Evolutionary conservation across 1,140 invertebrate genomes (phyloP).

Genomic region (Gryon sp.): DNA sequence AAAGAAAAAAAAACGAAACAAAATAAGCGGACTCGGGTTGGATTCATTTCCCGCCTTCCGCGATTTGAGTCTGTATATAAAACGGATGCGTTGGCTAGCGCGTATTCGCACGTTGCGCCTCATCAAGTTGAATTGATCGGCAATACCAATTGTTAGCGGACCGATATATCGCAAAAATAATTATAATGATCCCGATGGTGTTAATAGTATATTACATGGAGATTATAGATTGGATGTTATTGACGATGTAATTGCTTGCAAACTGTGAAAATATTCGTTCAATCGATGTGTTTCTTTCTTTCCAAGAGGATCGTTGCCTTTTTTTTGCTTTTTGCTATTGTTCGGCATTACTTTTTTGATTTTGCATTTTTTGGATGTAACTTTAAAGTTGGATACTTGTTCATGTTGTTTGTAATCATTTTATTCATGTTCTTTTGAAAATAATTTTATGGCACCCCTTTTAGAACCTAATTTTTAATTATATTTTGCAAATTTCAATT

Average conservation of each 20-base stretch:
- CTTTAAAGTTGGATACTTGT: too few species aligned
- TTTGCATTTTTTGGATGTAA: too few species aligned
- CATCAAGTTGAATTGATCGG: conserved; percentile 58
- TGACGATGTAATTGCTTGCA: conserved; percentile 60
- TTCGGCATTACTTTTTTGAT: too few species aligned
- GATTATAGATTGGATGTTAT: conserved; percentile 60
- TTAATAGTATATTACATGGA: conserved; percentile 60
- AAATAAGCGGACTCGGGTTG: too few species aligned
- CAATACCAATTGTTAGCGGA: conserved; percentile 62
- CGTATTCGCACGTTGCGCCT: conserved; percentile 61
- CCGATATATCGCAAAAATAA: conserved; percentile 63
- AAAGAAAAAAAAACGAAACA: too few species aligned
- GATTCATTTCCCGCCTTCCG: conserved; percentile 59
- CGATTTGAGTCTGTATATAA: conserved; percentile 43
- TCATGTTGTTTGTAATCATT: too few species aligned
- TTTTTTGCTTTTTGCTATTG: too few species aligned
- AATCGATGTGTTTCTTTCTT: background rate
- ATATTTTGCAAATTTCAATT: too few species aligned
- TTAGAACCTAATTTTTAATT: too few species aligned
- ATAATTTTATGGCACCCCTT: too few species aligned
- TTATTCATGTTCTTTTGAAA: too few species aligned
- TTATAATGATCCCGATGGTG: conserved; percentile 51
- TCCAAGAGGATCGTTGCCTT: background rate
- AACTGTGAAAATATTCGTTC: conserved; percentile 37
- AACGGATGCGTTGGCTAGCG: conserved; percentile 60